These are phyloP conservation scores for Theodoxus fluviatilis DNA, from an alignment of 2,888 invertebrate species.

Conservation along the genomic window DNA sequence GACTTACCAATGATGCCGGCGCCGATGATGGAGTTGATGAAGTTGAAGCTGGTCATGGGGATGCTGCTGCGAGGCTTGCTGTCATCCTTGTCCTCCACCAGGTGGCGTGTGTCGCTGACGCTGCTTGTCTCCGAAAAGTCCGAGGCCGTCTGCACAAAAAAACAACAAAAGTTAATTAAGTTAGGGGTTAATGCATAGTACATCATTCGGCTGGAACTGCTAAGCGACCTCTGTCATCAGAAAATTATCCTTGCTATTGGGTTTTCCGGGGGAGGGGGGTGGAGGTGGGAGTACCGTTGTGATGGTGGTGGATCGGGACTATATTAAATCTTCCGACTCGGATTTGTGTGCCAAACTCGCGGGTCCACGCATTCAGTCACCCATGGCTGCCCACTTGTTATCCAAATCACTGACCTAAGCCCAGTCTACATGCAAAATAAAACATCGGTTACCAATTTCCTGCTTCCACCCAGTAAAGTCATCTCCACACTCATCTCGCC, in stretches of 20 bases:
- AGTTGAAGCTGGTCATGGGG: slow-evolving; percentile 83
- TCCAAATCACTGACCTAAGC: too few species aligned
- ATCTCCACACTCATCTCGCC: too few species aligned
- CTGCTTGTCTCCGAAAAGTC: slow-evolving; percentile 52
- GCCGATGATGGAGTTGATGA: slow-evolving; percentile 86
- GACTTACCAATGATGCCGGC: slow-evolving; percentile 81
- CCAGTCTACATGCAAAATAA: too few species aligned
- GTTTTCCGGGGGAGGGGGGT: neutral
- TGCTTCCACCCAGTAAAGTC: too few species aligned
- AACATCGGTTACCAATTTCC: too few species aligned
- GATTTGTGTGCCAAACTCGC: too few species aligned
- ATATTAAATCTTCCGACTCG: too few species aligned
- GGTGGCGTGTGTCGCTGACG: slow-evolving; percentile 51
- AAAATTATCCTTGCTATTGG: neutral
- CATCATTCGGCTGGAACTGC: neutral
- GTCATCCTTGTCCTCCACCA: slow-evolving; percentile 47
- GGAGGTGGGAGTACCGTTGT: neutral
- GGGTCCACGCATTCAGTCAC: too few species aligned
- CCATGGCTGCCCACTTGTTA: too few species aligned
- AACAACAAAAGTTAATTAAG: neutral
- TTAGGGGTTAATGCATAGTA: neutral
- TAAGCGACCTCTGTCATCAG: neutral
- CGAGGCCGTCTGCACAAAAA: slow-evolving; percentile 45
- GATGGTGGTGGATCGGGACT: too few species aligned
- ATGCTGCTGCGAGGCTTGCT: slow-evolving; percentile 74